Evolutionary conservation across 2,113 vertebrate genomes (phyloP).

Genomic region (Phaethornis superciliosus): DNA sequence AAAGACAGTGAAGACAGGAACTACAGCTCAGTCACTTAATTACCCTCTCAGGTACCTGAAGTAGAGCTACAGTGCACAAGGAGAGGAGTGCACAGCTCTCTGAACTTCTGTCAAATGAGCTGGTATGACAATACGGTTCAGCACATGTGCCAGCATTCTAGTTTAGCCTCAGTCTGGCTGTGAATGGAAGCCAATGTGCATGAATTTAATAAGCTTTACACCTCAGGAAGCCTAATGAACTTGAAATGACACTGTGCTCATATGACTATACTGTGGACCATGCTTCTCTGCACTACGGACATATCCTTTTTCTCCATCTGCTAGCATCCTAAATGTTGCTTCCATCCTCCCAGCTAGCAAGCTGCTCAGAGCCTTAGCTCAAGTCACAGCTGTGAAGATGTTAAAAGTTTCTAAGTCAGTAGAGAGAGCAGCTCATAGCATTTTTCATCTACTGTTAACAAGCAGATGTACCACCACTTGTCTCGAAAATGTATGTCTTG

Average conservation of each 20-base stretch:
- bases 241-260: not conserved
- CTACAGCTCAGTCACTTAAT: not conserved
- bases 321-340: not conserved
- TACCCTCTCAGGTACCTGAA: not conserved
- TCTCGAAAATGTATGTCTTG: not conserved
- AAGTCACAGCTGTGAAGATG: not conserved
- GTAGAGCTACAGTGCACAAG: not conserved
- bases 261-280: not conserved
- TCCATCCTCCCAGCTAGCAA: not conserved
- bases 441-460: not conserved
- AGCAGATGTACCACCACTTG: not conserved
- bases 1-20: not conserved
- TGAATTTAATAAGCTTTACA: constrained; percentile 3
- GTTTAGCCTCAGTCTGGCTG: constrained; percentile 38
- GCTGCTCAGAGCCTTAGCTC: not conserved
- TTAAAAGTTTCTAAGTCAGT: not conserved
- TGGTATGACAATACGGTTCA: constrained; percentile 22
- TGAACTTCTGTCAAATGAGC: constrained; percentile 16
- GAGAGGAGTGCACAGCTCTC: not conserved
- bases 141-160: constrained; percentile 17
- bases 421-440: fast-evolving
- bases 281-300: not conserved
- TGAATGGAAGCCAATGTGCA: constrained; percentile 23
- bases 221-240: not conserved
- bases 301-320: not conserved